Evolutionary conservation across 2,797 vertebrate species (phyloP), one percentile per base, ranked within the genome.

Genomic region (Odontamblyopus lacepedii): DNA sequence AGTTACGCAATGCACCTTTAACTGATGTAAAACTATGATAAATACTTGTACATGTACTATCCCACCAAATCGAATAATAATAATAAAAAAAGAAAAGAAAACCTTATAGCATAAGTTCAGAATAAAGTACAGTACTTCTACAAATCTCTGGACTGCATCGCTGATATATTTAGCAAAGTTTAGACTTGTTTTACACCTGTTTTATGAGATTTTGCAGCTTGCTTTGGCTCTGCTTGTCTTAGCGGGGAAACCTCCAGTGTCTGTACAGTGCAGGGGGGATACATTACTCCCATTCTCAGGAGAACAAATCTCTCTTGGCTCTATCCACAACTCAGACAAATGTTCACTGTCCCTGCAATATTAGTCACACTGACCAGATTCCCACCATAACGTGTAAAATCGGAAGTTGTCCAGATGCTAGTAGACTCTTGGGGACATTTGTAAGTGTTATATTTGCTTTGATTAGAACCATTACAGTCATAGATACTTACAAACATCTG

Each of bases 191-290:
- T 32, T 32, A 61, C 27, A 19, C 70, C 67, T 64, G 66, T 76
- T 27, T 67, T 80, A 72, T 16, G 27, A 19, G 15, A 76, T 80
- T 79, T 76, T 77, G 76, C 86, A 88, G 88, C 81, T 85, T 83
- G 85, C 75, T 85, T 89, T 91, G 89, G 79, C 86, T 79, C 69
- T 64, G 75, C n/a, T 38, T 11, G 35, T 69, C 69, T 72, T 78
- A 79, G 80, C 78, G 71, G 76, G 78, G 80, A 83, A 87, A 86
- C 78, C 48, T 69, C 78, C 81, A 84, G 82, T 82, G 89, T 89
- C 78, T 62, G 67, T 71, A 73, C 81, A 73, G 71, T 61, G 72
- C 77, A 86, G 72, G 82, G 83, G 88, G 85, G 86, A 89, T 89
- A 75, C 83, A 86, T 91, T 83, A 82, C 81, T 83, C 77, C 74